Base-by-base conservation (phyloP, 2,113 vertebrate genomes). In the Python bivittatus region DNA sequence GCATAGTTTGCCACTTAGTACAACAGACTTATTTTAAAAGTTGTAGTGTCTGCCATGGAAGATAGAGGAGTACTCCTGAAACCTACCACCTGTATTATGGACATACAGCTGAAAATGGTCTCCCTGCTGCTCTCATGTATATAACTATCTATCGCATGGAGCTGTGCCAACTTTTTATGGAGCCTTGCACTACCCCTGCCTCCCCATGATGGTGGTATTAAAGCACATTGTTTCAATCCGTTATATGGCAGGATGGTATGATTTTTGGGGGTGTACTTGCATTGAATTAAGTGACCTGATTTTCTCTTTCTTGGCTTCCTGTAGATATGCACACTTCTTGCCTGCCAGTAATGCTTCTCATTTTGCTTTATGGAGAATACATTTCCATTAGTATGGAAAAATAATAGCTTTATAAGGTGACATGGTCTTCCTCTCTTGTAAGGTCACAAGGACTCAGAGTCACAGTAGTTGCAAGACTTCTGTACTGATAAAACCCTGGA, bases 1-100 rank as follows among this genome's bases (percentile, higher is more conserved):
- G 11, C 15, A 92, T 33, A 20, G 90, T 92, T 90, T 88, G 86
- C 44, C 83, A 42, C 83, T 91, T 91, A 93, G 61, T 48, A 61
- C 84, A 56, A 42, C 2, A 2, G 25, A 38, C 64, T 88, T 38
- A 48, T 61, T 20, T n/a, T 4, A 60, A n/a, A 83, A 10, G 23
- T 17, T 48, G 25, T 13, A 6, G 23, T 25, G 44, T 56, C 52
- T 54, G 33, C 38, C 85, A 29, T 6, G n/a, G 12, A 60, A 48
- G 33, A 42, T 44, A 12, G 54, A 20, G 9, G 7, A 84, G 29
- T 44, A 42, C 17, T 87, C 13, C 22, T 42, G 29, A 38, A 72
- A 2, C n/a, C 88, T 11, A 2, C 13, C 29, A 48, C 72, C 33
- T 56, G 23, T 91, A n/a, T 13, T 27, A 33, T 33, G 10, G 13